Base-by-base conservation (phyloP, 2,888 invertebrate genomes). In the Hartigia nigra region DNA sequence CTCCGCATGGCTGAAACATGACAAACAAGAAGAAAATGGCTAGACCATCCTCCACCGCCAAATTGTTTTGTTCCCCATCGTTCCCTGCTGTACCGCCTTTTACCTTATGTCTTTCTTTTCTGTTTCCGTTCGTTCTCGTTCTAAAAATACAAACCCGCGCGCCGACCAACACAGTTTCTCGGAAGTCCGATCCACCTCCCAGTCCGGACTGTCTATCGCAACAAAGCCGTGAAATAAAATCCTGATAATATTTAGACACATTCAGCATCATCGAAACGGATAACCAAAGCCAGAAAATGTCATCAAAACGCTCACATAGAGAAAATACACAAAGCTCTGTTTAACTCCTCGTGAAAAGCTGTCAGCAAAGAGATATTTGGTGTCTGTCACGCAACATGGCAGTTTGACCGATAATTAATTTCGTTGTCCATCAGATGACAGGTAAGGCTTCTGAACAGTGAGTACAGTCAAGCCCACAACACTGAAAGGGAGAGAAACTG, bases 91-190 rank as follows among this genome's bases (percentile, higher is more conserved):
- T 34, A 32, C 35, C 72, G 5, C 12, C 35, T 55, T 55, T 75
- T 36, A 74, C 76, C 39, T 74, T 32, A 69, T 69, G 75, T 80
- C 77, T 74, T 76, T 76, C 75, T 77, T 81, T 74, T 81, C 78
- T 78, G 77, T 78, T 80, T 80, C 74, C 80, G 78, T 77, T 78
- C 23, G 34, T 77, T 34, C 14, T 32, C 72, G 31, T 72, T 72
- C 72, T 72, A 72, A 72, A 72, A 72, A 72, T 72, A 72, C 35
- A 72, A 72, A 72, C 32, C 72, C 72, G 31, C 32, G 31, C 72
- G 31, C 72, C 35, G 72, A 72, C 55, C 55, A 55, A 55, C 23
- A 55, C 9, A 32, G 72, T 72, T 72, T 72, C 72, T 72, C 72
- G 72, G 72, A 72, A 72, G 72, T 32, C 31, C 72, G 72, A 72